A percentile compares a stretch with the other conserved stretches of the same genome.
Conservation (phyloP, 2,113 vertebrate genomes). For the Emydocephalus ijimae region DNA sequence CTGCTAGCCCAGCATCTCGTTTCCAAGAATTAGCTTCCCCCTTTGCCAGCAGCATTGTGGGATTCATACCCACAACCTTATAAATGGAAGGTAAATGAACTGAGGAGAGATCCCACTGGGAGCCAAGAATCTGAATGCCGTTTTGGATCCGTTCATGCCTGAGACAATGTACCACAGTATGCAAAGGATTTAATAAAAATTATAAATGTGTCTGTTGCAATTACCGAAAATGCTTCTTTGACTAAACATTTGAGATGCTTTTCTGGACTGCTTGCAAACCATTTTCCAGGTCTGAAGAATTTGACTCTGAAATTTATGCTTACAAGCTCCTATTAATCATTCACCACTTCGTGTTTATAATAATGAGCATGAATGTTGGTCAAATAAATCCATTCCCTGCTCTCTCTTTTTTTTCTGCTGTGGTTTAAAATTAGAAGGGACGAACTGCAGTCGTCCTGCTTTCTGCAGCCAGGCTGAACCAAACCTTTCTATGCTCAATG, state of each 20-base stretch:
- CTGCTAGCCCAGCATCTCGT: not conserved
- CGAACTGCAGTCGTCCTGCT: constrained; percentile 9
- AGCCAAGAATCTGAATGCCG: not conserved
- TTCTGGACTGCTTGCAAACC: not conserved
- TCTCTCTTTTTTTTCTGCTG: not conserved
- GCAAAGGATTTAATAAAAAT: constrained; percentile 31
- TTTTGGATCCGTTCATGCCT: not conserved
- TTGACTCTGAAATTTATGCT: not conserved
- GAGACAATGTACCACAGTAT: constrained; percentile 14
- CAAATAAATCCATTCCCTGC: constrained; percentile 28
- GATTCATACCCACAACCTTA: not conserved
- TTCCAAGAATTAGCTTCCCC: not conserved
- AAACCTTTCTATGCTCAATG: not conserved
- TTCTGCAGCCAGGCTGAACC: not conserved
- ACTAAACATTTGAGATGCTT: constrained; percentile 20
- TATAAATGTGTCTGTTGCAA: constrained; percentile 1
- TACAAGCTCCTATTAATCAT: constrained; percentile 37
- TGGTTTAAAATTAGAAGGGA: constrained; percentile 30
- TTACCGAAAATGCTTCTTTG: not conserved
- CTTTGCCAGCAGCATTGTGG: not conserved
- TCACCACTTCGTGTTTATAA: constrained; percentile 10
- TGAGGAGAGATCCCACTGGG: not conserved
- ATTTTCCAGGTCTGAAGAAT: constrained; percentile 38
- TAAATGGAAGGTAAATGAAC: not conserved
- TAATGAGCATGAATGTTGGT: constrained; percentile 19